phyloP scores from a whole-genome alignment of 1,140 invertebrate species.

The Rhopalosiphum maidis region DNA sequence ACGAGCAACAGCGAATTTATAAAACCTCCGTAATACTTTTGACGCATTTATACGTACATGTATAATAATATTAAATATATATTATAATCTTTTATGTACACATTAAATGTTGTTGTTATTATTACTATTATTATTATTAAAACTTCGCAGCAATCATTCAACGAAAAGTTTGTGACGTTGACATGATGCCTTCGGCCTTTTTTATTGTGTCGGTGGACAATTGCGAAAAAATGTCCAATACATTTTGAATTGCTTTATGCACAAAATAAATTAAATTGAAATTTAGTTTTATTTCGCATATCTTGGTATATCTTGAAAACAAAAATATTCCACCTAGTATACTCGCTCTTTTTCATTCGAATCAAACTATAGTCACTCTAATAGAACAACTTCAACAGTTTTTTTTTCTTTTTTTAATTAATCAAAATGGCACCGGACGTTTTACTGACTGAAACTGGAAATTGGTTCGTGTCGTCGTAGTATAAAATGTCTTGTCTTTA shows the following conservation, averaged over 20 bases:
- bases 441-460: background rate
- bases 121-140: slow-evolving; percentile 25
- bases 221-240: background rate
- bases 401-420: background rate
- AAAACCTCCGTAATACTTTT: background rate
- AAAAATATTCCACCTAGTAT: background rate
- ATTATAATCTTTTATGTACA: background rate
- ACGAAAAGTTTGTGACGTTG: background rate
- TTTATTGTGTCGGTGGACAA: background rate
- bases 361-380: background rate
- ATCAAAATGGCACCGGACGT: background rate
- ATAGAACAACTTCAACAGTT: background rate
- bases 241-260: background rate
- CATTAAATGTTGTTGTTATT: background rate
- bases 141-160: background rate
- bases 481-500: background rate
- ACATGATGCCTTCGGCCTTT: background rate
- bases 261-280: background rate
- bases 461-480: background rate
- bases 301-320: background rate
- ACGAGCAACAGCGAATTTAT: background rate
- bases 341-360: background rate
- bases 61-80: background rate
- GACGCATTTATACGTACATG: background rate
- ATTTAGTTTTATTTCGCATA: background rate